These are phyloP conservation scores for Streptopelia turtur DNA, from an alignment of 2,797 vertebrate species.

Conservation along the genomic window DNA sequence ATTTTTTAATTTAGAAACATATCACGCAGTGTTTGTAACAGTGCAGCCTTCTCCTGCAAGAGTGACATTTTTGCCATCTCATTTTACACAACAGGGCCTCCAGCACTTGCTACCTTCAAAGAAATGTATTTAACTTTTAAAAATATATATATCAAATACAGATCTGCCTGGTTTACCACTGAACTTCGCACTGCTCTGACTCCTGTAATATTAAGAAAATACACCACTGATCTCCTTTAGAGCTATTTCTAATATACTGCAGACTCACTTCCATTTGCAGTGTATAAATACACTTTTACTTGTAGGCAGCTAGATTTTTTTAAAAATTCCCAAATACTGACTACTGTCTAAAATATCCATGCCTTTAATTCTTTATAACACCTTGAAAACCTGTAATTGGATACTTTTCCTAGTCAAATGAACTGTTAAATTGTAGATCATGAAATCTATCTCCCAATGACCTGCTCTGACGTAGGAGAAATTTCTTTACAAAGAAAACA, in stretches of 20 bases:
- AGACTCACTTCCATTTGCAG: not conserved
- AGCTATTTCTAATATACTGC: not conserved
- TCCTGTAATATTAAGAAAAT: not conserved
- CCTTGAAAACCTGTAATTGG: not conserved
- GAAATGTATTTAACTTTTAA: not conserved
- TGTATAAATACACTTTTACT: not conserved
- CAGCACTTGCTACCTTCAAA: not conserved
- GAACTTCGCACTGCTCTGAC: not conserved
- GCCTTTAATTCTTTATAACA: not conserved
- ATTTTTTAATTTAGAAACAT: not conserved
- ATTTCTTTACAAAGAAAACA: not conserved
- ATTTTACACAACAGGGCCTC: not conserved
- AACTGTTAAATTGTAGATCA: not conserved
- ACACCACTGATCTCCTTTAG: not conserved
- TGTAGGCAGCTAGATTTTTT: not conserved
- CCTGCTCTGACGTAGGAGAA: not conserved
- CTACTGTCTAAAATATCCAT: not conserved
- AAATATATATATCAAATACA: not conserved
- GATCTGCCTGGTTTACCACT: not conserved
- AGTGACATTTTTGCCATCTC: not conserved
- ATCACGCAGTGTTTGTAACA: not conserved
- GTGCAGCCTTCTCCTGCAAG: not conserved
- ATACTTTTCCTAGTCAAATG: not conserved
- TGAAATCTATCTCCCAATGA: not conserved
- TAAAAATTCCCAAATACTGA: not conserved